Evolutionary conservation across 2,113 vertebrate species (phyloP).

Genomic region (Axis porcinus): DNA sequence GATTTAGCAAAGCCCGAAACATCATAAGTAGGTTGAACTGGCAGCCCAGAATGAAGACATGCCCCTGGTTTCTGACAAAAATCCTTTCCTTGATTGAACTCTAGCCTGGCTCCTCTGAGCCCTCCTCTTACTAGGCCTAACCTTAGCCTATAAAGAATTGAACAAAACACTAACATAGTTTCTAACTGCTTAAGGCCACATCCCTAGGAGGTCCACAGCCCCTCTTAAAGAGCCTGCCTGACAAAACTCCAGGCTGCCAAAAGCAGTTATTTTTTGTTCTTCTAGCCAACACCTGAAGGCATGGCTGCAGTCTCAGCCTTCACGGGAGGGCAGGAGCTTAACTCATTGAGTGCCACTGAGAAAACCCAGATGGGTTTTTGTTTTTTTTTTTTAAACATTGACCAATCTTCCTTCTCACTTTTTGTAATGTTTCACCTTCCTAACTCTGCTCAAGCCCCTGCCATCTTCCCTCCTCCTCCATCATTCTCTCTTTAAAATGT

Average conservation of each 20-base stretch:
- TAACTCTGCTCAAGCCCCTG: neutral
- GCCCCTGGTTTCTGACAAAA: neutral
- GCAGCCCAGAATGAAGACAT: neutral
- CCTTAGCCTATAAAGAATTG: neutral
- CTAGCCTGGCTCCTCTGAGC: neutral
- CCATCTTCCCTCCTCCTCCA: rapidly evolving
- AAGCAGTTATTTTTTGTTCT: neutral
- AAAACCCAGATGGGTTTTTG: neutral
- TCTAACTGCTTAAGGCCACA: neutral
- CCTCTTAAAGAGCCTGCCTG: neutral
- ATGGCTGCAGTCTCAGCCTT: neutral
- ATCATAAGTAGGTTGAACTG: neutral
- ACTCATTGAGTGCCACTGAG: neutral
- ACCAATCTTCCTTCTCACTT: neutral
- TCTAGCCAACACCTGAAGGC: neutral
- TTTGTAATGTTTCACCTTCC: neutral
- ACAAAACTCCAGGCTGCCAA: neutral
- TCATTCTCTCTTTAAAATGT: neutral
- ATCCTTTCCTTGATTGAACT: neutral
- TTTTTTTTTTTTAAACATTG: neutral
- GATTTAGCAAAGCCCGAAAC: neutral
- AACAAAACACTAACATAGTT: neutral
- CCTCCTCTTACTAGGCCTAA: neutral
- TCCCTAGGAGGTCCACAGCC: neutral
- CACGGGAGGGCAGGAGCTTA: neutral